Evolutionary conservation across 2,797 vertebrate species (phyloP).

Genomic region (Menidia menidia): DNA sequence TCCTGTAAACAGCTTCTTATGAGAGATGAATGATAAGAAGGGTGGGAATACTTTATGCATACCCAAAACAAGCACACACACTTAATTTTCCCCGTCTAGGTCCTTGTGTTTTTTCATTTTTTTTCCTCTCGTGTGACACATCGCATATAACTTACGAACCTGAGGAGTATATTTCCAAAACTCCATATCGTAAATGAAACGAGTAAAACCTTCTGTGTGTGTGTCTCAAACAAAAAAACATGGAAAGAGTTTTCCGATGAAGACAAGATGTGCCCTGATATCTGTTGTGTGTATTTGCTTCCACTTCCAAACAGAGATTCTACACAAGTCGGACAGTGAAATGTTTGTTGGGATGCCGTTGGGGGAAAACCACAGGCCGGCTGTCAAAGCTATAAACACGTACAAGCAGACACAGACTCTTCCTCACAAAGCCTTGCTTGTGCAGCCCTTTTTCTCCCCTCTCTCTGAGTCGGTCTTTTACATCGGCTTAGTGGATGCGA

Average conservation of each 20-base stretch:
- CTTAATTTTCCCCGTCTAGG: background rate
- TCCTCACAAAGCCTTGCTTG: background rate
- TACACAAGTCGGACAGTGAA: background rate
- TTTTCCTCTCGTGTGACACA: background rate
- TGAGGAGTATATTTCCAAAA: too few species aligned
- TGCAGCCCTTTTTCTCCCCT: conserved; percentile 27
- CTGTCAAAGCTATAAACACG: background rate
- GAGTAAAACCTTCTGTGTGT: background rate
- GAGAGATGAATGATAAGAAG: conserved; percentile 19
- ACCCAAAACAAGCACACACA: background rate
- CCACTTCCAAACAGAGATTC: background rate
- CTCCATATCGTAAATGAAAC: too few species aligned
- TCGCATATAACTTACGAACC: too few species aligned
- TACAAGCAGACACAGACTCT: background rate
- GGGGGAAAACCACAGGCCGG: background rate
- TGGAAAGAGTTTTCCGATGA: background rate
- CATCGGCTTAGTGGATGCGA: conserved; percentile 61
- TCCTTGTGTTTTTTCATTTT: background rate
- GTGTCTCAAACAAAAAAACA: too few species aligned
- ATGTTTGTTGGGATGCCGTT: conserved; percentile 4
- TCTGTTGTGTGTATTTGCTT: background rate
- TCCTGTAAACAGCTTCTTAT: conserved; percentile 25
- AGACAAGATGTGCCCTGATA: background rate
- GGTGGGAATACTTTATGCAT: background rate
- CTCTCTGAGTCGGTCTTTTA: conserved; percentile 36